These are phyloP conservation scores for Larimichthys crocea DNA, from an alignment of 2,113 vertebrate genomes.

Conservation along the genomic window DNA sequence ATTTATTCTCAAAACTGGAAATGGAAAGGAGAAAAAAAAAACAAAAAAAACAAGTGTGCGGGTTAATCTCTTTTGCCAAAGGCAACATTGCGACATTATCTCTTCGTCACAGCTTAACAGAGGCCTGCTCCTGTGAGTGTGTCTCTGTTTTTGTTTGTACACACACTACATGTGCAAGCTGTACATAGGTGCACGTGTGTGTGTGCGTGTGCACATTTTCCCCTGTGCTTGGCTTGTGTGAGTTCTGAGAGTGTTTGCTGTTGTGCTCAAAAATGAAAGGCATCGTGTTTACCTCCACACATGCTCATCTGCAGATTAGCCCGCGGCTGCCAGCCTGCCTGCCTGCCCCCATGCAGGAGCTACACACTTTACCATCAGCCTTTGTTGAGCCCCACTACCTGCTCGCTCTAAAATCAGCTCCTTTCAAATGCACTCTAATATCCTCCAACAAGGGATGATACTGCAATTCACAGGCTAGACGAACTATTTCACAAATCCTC, in stretches of 20 bases:
- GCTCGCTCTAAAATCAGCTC: constrained; percentile 49
- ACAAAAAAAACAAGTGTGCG: constrained; percentile 35
- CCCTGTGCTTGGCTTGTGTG: constrained; percentile 9
- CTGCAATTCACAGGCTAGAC: constrained; percentile 15
- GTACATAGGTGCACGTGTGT: constrained; percentile 1
- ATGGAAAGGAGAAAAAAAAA: constrained; percentile 53
- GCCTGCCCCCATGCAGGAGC: constrained; percentile 48
- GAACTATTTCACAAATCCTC: constrained; percentile 40
- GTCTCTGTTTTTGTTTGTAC: constrained; percentile 18
- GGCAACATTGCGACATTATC: constrained; percentile 64
- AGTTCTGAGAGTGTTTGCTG: constrained; percentile 31
- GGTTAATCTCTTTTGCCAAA: constrained; percentile 61
- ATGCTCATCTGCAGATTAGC: constrained; percentile 70
- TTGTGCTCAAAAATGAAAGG: constrained; percentile 68
- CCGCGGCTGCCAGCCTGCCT: constrained; percentile 51
- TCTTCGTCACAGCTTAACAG: constrained; percentile 64
- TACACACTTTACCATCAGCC: constrained; percentile 45
- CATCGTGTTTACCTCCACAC: constrained; percentile 58
- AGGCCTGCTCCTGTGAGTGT: constrained; percentile 27
- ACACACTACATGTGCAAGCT: constrained; percentile 10
- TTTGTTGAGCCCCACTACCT: constrained; percentile 53
- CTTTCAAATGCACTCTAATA: constrained; percentile 54
- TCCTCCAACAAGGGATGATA: constrained; percentile 44
- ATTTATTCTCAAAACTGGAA: constrained; percentile 62
- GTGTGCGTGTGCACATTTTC: constrained; percentile 17